Evolutionary conservation across 2,797 vertebrate species (phyloP).

Genomic region (Poecilia wingei): DNA sequence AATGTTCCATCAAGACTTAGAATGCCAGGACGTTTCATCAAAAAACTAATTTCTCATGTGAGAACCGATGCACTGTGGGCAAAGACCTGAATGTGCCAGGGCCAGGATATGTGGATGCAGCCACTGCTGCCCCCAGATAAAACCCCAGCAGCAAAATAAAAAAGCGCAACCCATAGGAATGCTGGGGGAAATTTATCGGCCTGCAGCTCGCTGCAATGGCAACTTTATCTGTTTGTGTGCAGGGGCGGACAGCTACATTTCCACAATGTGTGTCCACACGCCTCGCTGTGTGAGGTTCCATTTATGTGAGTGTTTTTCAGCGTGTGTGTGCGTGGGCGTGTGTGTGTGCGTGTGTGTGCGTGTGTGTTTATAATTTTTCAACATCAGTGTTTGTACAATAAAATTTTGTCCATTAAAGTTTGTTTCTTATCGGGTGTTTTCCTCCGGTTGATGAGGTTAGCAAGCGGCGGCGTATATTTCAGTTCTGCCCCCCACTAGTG

Average conservation of each 20-base stretch:
- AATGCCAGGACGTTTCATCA: conserved; percentile 71
- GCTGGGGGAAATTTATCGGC: conserved; percentile 55
- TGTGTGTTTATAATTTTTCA: conserved; percentile 21
- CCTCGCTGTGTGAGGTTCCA: conserved; percentile 56
- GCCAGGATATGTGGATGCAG: conserved; percentile 63
- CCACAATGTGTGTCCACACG: conserved; percentile 52
- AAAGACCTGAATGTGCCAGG: conserved; percentile 57
- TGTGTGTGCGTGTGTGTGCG: conserved; percentile 19
- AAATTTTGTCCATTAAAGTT: conserved; percentile 30
- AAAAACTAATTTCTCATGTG: conserved; percentile 72
- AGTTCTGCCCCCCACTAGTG: conserved; percentile 44
- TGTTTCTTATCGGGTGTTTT: conserved; percentile 15
- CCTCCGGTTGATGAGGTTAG: conserved; percentile 24
- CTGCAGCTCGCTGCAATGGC: conserved; percentile 37
- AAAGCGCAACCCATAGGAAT: conserved; percentile 63
- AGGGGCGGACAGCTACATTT: conserved; percentile 62
- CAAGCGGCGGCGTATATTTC: conserved; percentile 24
- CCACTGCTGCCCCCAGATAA: conserved; percentile 72
- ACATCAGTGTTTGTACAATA: conserved; percentile 35
- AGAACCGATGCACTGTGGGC: conserved; percentile 67
- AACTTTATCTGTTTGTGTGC: conserved; percentile 66
- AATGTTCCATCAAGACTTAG: conserved; percentile 68
- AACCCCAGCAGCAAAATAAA: conserved; percentile 65
- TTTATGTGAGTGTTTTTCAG: conserved; percentile 54
- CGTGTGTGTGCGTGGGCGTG: neutral